A percentile compares a stretch with the other conserved stretches of the same genome.
Conservation (phyloP, 2,888 invertebrate genomes). For the Anorthoa munda region DNA sequence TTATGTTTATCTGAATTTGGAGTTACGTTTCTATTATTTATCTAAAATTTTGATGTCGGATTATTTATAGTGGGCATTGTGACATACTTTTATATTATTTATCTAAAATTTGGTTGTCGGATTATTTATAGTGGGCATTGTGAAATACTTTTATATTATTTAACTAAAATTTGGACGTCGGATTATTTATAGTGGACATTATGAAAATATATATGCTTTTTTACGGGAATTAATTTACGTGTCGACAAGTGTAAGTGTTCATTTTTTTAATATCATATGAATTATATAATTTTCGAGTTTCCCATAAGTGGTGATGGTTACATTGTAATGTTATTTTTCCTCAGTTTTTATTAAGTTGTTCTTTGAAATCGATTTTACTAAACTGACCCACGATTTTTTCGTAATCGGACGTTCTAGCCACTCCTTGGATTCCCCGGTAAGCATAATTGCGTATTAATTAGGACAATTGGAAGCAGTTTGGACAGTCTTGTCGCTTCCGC, state of each 20-base stretch:
- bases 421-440: constrained; percentile 66
- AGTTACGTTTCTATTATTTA: background rate
- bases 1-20: background rate
- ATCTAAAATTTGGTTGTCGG: background rate
- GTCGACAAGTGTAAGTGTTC: no score
- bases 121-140: background rate
- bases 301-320: constrained; percentile 21
- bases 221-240: no score
- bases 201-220: no score
- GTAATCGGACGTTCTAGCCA: constrained; percentile 42
- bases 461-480: constrained; percentile 76
- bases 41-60: background rate
- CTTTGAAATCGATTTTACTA: background rate
- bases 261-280: background rate
- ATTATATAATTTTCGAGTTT: no score
- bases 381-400: constrained; percentile 24
- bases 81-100: background rate
- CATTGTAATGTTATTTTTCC: background rate
- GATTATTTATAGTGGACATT: background rate
- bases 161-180: background rate
- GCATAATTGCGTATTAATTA: constrained; percentile 69
- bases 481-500: constrained; percentile 72
- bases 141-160: background rate
- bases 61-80: background rate
- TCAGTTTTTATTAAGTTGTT: background rate